Evolutionary conservation across 2,113 vertebrate genomes (phyloP), one percentile per base, ranked within the genome.

Genomic region (Ariopsis seemanni): DNA sequence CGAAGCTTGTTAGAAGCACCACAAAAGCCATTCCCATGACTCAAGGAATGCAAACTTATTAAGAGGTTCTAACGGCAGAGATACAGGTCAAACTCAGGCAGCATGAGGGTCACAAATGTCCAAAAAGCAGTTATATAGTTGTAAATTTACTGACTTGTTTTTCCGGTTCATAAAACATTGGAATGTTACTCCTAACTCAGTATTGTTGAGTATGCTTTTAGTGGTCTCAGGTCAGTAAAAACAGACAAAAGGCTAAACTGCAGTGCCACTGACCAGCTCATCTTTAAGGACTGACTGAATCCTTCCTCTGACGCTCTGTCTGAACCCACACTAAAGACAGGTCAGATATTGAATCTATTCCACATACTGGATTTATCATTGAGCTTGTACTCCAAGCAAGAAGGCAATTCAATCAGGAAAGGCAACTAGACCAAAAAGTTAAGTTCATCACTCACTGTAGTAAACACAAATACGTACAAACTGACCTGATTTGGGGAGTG

Each of bases 401-500:
- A 84, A 91, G 89, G 90, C 90, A 93, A 93, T 87, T 90, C 88
- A 91, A 93, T 93, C 91, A 77, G 58, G 18, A 60, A 12, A 89
- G 85, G 87, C 60, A 48, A 85, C 82, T 81, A 25, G 5, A 53
- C 89, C 81, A 91, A 90, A 92, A 93, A 91, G 48, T 84, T 84
- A 20, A 30, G 17, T 52, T 72, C 77, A 86, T 92, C 91, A 85
- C 91, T 90, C 89, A 90, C 86, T 88, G 85, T 91, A 86, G 93
- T 91, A 42, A 42, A 42, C 42, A 42, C 84, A 92, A 93, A 85
- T 84, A 86, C 88, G 90, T 89, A 85, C 83, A 86, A 60, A 80
- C 90, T 93, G 93, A 93, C 93, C 93, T 92, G 88, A 86, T 93
- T 95, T 57, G 88, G 86, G 55, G 0, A 92, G 25, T 71, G 53